phyloP scores from a whole-genome alignment of 2,888 invertebrate species.

The Agrotis puta region DNA sequence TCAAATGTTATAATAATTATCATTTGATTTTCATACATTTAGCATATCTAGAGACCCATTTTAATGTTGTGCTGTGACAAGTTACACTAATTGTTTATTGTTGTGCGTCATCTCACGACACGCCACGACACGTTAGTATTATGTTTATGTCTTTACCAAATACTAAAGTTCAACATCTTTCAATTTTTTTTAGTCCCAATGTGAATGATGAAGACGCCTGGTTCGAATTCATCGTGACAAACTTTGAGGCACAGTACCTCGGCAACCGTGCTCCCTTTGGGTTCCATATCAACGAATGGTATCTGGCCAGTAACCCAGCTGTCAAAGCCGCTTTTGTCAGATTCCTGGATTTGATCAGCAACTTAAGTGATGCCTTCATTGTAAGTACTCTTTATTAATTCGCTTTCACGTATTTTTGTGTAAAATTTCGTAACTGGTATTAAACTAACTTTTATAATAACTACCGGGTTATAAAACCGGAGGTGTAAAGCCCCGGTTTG shows the following conservation, averaged over 20 bases:
- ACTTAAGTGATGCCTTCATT: slow-evolving; percentile 91
- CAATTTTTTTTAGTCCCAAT: slow-evolving; percentile 69
- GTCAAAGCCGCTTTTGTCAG: slow-evolving; percentile 88
- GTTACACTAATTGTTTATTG: too few species aligned
- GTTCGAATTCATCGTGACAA: slow-evolving; percentile 91
- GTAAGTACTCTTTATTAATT: slow-evolving; percentile 73
- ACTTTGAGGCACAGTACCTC: slow-evolving; percentile 92
- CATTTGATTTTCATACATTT: too few species aligned
- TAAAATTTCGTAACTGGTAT: too few species aligned
- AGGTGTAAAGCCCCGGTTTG: too few species aligned
- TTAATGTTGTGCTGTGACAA: too few species aligned
- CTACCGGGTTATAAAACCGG: too few species aligned
- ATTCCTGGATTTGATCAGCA: slow-evolving; percentile 91
- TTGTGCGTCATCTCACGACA: too few species aligned
- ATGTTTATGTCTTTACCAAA: neutral
- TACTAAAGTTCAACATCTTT: neutral
- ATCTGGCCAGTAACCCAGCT: slow-evolving; percentile 81
- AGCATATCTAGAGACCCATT: too few species aligned
- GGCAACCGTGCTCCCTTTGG: slow-evolving; percentile 93
- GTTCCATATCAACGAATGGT: slow-evolving; percentile 93
- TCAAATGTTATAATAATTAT: too few species aligned
- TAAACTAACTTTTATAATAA: too few species aligned
- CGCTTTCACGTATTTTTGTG: too few species aligned
- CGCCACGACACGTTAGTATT: too few species aligned
- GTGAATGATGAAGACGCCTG: slow-evolving; percentile 84